These are phyloP conservation scores for Macrotis lagotis DNA, from an alignment of 2,113 vertebrate genomes.

Conservation along the genomic window DNA sequence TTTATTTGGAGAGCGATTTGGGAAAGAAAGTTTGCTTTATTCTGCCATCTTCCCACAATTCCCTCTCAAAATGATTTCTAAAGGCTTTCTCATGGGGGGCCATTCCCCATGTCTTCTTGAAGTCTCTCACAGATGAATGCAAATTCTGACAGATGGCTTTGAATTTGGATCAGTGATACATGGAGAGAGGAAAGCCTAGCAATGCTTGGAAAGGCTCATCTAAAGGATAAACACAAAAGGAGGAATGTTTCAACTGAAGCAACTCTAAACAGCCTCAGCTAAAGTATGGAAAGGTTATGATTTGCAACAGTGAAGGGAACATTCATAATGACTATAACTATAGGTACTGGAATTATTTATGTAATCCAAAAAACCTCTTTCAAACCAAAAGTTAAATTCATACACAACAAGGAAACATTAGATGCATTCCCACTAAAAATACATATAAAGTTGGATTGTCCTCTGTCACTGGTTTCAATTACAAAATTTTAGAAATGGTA, in stretches of 20 bases:
- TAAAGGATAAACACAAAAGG: neutral
- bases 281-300: neutral
- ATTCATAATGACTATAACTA: neutral
- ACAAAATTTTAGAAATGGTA: too few relatives aligned
- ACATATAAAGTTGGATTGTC: neutral
- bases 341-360: neutral
- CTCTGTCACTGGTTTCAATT: neutral
- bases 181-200: neutral
- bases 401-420: neutral
- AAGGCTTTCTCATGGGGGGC: neutral
- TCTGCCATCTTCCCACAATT: neutral
- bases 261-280: neutral
- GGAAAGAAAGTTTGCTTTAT: neutral
- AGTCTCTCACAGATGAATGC: neutral
- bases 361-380: neutral
- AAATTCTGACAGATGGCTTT: neutral
- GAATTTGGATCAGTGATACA: neutral
- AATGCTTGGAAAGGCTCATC: neutral
- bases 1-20: too few relatives aligned
- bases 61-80: neutral
- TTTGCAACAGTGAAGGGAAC: neutral
- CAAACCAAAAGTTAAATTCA: neutral
- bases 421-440: neutral
- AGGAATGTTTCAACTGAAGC: neutral
- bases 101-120: neutral